Evolutionary conservation across 2,797 vertebrate genomes (phyloP).

Genomic region (Acanthornis magna): DNA sequence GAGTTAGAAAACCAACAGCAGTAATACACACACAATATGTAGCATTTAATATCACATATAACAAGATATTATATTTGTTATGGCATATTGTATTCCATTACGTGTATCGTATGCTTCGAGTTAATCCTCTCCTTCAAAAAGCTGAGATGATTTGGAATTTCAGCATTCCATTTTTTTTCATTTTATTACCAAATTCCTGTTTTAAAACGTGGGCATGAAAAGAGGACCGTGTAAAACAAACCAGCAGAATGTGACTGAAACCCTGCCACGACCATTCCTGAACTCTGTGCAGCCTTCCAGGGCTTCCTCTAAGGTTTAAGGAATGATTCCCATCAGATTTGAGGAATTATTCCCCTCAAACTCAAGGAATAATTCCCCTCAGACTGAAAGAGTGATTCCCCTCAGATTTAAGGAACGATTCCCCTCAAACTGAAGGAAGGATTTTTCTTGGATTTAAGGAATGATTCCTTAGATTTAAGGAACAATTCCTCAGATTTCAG

Average conservation of each 20-base stretch:
- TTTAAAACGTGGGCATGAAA: background rate
- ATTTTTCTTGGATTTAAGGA: too few species aligned
- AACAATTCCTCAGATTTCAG: accelerated
- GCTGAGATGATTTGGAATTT: background rate
- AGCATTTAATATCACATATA: background rate
- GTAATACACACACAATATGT: background rate
- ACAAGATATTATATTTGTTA: background rate
- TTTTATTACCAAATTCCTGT: background rate
- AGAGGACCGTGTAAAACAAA: background rate
- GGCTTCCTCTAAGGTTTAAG: background rate
- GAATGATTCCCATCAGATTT: accelerated
- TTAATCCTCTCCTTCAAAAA: background rate
- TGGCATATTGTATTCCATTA: background rate
- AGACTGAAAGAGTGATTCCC: accelerated
- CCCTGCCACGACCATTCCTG: background rate
- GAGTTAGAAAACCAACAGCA: background rate
- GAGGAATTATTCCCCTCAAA: accelerated
- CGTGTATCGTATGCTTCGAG: background rate
- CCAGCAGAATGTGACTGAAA: background rate
- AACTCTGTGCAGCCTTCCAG: background rate
- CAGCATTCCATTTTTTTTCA: background rate
- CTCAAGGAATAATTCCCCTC: too few species aligned
- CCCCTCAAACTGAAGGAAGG: too few species aligned
- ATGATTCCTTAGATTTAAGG: accelerated
- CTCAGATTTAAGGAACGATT: accelerated